phyloP scores from a whole-genome alignment of 2,797 vertebrate species.

The Astyanax mexicanus region DNA sequence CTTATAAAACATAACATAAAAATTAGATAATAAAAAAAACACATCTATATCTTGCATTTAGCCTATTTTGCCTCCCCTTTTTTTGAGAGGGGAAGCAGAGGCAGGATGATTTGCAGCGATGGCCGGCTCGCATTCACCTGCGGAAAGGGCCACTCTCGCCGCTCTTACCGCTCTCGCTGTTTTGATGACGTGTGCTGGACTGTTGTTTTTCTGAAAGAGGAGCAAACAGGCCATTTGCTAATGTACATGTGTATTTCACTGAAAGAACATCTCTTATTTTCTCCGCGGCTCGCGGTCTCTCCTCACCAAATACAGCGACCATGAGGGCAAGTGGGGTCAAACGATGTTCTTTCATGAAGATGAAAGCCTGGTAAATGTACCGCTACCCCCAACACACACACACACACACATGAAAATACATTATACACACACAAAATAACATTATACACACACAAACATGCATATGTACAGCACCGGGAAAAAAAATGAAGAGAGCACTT shows the following conservation, averaged over 20 bases:
- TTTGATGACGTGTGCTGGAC: slow-evolving; percentile 61
- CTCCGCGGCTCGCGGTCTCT: slow-evolving; percentile 16
- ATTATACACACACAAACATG: too few species aligned
- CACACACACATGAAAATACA: slow-evolving; percentile 18
- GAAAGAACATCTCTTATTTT: slow-evolving; percentile 15
- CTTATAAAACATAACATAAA: too few species aligned
- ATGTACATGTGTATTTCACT: slow-evolving; percentile 41
- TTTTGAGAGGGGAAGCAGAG: slow-evolving; percentile 52
- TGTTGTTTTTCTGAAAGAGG: slow-evolving; percentile 56
- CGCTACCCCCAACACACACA: slow-evolving; percentile 34
- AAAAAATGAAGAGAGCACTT: too few species aligned
- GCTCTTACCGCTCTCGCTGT: slow-evolving; percentile 42
- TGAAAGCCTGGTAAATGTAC: slow-evolving; percentile 86
- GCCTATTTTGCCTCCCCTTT: too few species aligned
- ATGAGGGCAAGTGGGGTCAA: slow-evolving; percentile 87
- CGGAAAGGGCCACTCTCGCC: too few species aligned
- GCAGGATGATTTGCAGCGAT: slow-evolving; percentile 16
- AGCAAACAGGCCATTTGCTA: slow-evolving; percentile 57
- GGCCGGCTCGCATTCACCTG: slow-evolving; percentile 31
- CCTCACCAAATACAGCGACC: slow-evolving; percentile 75
- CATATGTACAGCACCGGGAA: too few species aligned
- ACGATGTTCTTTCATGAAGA: slow-evolving; percentile 90
- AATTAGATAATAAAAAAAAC: too few species aligned
- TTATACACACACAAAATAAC: too few species aligned
- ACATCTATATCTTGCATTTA: too few species aligned